Conservation (phyloP, 2,797 vertebrate genomes). For the Brachyrhaphis roseni region DNA sequence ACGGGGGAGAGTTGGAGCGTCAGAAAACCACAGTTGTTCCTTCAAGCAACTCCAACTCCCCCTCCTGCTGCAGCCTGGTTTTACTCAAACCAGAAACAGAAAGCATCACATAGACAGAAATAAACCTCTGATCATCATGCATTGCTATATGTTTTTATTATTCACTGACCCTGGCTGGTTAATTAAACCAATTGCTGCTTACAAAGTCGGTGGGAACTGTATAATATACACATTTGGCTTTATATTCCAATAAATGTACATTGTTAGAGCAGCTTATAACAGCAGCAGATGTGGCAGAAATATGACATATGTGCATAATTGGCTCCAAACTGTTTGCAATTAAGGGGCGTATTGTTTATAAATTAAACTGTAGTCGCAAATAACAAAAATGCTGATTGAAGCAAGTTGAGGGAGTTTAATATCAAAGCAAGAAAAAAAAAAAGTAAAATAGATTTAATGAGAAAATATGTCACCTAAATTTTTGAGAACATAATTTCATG, state of each 20-base stretch:
- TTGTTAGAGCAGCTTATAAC: constrained; percentile 5
- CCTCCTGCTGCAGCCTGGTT: no score
- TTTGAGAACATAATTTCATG: neutral
- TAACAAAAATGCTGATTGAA: neutral
- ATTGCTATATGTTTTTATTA: neutral
- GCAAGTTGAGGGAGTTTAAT: neutral
- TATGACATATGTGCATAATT: constrained; percentile 14
- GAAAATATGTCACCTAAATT: neutral
- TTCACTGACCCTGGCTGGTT: neutral
- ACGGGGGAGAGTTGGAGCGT: no score
- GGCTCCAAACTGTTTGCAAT: constrained; percentile 12
- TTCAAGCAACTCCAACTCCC: no score
- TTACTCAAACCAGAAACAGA: no score
- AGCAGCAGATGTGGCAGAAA: constrained; percentile 22
- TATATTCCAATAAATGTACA: constrained; percentile 11
- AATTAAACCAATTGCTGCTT: neutral
- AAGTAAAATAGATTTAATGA: neutral
- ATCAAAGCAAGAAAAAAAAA: neutral
- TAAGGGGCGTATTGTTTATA: constrained; percentile 2
- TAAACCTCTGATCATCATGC: neutral
- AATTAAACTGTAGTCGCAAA: constrained; percentile 11
- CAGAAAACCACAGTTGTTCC: no score
- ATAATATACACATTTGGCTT: neutral
- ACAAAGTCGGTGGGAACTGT: neutral
- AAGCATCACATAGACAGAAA: neutral